Evolutionary conservation across 2,888 invertebrate species (phyloP), one percentile per base, ranked within the genome.

Genomic region (Euzetes globulus): DNA sequence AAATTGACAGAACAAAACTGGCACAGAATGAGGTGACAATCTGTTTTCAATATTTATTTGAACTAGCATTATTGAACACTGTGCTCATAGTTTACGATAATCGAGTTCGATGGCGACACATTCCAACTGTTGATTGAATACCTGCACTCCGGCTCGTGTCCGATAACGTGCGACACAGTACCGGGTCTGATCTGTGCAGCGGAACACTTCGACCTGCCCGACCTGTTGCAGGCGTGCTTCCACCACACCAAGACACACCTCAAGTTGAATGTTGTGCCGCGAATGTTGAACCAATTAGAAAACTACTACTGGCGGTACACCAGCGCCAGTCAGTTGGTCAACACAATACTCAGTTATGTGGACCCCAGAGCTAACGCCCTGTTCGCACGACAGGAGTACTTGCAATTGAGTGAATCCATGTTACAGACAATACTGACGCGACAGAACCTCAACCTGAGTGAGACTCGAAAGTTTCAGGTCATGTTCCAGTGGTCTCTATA

Each of bases 221-320:
- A 94, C 82, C 85, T 94, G 73, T 85, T 94, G 77, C 94, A 94
- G 82, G 94, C 94, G 15, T 94, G 94, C 84, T 94, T 94, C 85
- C 94, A 94, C 82, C 94, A 94, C 81, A 93, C 94, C 80, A 94
- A 94, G 82, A 94, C 94, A 83, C 94, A 93, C 83, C 86, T 94
- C 50, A 87, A 93, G 79, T 91, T 93, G 82, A 93, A 94, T 84
- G 91, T 94, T 81, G 94, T 89, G n/a, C 94, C 94, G 84, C 89
- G 89, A 78, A 94, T 94, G 94, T 86, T 94, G 75, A 91, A 91
- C 83, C 91, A 92, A 60, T 84, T 94, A 82, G 94, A 94, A 83
- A 94, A 94, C 83, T 94, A 94, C 84, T 94, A 92, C 83, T 94
- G 94, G 94, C 88, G 94, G 77, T 94, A 94, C 83, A 93, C 92